Conservation (phyloP, 2,113 vertebrate species). For the Ameiurus melas region DNA sequence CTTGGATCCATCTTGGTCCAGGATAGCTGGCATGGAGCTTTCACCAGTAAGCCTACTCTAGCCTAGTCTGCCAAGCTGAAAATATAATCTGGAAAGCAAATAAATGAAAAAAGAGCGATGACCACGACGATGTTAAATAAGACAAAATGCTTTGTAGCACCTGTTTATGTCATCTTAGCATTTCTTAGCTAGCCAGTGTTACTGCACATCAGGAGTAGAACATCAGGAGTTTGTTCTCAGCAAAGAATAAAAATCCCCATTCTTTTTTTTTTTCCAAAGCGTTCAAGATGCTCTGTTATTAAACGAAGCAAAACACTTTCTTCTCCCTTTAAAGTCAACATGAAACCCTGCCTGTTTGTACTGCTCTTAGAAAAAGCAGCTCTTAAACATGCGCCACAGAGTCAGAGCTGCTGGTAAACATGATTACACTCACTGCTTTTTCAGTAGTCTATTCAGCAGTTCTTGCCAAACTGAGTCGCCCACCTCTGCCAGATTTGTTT, state of each 20-base stretch:
- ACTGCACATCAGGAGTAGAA: not conserved
- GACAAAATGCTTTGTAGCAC: not conserved
- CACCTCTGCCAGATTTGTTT: conserved; percentile 33
- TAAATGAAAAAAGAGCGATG: not conserved
- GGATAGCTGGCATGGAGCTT: not conserved
- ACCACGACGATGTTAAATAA: not conserved
- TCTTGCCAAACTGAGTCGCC: not conserved
- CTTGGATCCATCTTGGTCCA: not conserved
- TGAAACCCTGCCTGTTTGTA: not conserved
- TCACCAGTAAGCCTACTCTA: not conserved
- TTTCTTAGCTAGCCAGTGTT: not conserved
- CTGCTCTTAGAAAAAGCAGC: not conserved
- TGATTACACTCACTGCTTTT: not conserved
- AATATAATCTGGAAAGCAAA: not conserved
- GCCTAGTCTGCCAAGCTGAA: not conserved
- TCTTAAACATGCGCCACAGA: not conserved
- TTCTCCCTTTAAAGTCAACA: not conserved
- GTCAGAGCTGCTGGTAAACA: conserved; percentile 1
- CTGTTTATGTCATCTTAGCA: not conserved
- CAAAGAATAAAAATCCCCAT: not conserved
- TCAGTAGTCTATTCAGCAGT: not conserved
- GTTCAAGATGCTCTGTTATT: not conserved
- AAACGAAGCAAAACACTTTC: not conserved
- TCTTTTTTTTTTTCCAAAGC: not conserved
- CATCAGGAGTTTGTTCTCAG: not conserved